A percentile compares a stretch with the other conserved stretches of the same genome.
phyloP scores from a whole-genome alignment of 2,888 invertebrate species.

The Andrena fulva region DNA sequence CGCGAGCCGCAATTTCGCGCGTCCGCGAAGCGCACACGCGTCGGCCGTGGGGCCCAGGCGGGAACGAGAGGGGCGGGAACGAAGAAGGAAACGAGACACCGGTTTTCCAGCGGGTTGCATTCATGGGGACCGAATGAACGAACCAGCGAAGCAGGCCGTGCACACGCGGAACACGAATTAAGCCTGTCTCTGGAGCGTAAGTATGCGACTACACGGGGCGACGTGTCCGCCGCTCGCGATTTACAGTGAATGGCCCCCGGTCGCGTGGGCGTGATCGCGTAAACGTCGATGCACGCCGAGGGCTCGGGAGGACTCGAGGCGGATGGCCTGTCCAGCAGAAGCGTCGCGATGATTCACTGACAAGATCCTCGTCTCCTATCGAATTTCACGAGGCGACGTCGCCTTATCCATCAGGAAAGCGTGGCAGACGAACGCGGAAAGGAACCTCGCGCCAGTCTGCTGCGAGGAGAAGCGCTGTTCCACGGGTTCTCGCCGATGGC shows the following conservation, averaged over 20 bases:
- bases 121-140: slow-evolving; percentile 51
- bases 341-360: neutral
- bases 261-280: slow-evolving; percentile 60
- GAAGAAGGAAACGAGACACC: slow-evolving; percentile 62
- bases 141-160: slow-evolving; percentile 30
- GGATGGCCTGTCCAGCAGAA: neutral
- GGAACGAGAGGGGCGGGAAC: slow-evolving; percentile 20
- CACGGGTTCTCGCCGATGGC: slow-evolving; percentile 21
- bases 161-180: slow-evolving; percentile 59
- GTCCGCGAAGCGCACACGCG: slow-evolving; percentile 17
- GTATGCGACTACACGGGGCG: slow-evolving; percentile 34
- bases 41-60: neutral
- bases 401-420: neutral
- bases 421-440: neutral
- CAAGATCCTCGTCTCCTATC: neutral
- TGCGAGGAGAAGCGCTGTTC: neutral
- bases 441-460: neutral
- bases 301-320: slow-evolving; percentile 13
- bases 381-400: slow-evolving; percentile 12
- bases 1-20: slow-evolving; percentile 45
- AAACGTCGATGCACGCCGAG: slow-evolving; percentile 42
- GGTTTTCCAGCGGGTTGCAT: slow-evolving; percentile 63
- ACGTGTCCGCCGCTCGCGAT: slow-evolving; percentile 47
- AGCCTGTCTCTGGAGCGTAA: slow-evolving; percentile 52
- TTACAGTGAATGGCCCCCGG: slow-evolving; percentile 51